Base-by-base conservation (phyloP, 2,113 vertebrate species). In the Coryphaenoides rupestris region DNA sequence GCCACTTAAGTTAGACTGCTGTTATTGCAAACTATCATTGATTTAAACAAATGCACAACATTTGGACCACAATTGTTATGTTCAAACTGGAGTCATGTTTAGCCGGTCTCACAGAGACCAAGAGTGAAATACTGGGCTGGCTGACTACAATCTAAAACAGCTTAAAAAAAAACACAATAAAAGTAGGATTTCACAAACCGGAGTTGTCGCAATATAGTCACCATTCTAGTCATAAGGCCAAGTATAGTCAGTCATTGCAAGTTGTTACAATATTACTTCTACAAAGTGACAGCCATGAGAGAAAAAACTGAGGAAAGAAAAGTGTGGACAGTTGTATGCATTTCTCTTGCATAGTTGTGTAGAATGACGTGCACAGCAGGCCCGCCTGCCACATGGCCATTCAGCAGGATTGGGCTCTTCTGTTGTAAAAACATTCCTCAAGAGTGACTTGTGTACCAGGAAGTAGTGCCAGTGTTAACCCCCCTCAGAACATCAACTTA, bases 21-120 rank as follows among this genome's bases (percentile, higher is more conserved):
- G 83, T 97, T 98, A 97, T 96, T 97, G 95, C 96, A 96, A 95
- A 97, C 95, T 95, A 94, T 98, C 95, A 95, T 96, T 90, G 91
- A 91, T 90, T 91, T 94, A 95, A 96, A 97, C 96, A 94, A 99
- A 99, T 98, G 97, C 95, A 99, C 96, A 99, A 98, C 96, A 99
- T 99, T 99, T 96, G 95, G 97, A 99, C 95, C 95, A 95, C 95
- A 72, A 95, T 96, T 50, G n/a, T 50, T n/a, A 17, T 50, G 15
- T 50, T 50, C 95, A 95, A 96, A 96, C 94, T 95, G 93, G 95
- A 95, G 94, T 97, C 95, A 90, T 94, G 93, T 94, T 79, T 9
- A 92, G 93, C 87, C 94, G 94, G 96, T 99, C 97, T 99, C 97
- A 99, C 93, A 96, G 97, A 99, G 97, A 99, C 97, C 92, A 99